These are phyloP conservation scores for Leptinotarsa undecemlineata DNA, from an alignment of 1,140 invertebrate genomes.

Conservation along the genomic window DNA sequence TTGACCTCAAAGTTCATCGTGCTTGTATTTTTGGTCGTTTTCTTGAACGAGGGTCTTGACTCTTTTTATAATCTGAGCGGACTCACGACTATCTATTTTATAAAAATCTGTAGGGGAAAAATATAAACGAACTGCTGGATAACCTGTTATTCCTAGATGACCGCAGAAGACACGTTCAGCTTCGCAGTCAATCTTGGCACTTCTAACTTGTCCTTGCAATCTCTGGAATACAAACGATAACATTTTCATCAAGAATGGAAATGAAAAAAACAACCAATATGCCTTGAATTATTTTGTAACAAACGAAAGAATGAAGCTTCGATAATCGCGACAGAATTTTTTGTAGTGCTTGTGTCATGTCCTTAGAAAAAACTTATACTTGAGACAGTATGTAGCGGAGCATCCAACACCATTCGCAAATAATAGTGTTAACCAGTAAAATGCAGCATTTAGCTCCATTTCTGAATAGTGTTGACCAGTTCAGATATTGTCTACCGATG, in stretches of 20 bases:
- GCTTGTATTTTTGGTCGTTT: conserved; percentile 29
- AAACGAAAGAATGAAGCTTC: too few relatives aligned
- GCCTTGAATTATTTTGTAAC: too few relatives aligned
- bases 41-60: conserved; percentile 42
- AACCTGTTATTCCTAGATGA: conserved; percentile 67
- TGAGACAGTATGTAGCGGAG: too few relatives aligned
- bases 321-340: too few relatives aligned
- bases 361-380: too few relatives aligned
- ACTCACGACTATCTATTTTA: conserved; percentile 42
- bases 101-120: conserved; percentile 42
- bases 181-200: conserved; percentile 83
- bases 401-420: too few relatives aligned
- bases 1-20: conserved; percentile 46
- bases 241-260: not conserved
- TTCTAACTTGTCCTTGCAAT: conserved; percentile 70
- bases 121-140: conserved; percentile 66
- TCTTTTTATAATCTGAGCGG: conserved; percentile 42
- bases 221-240: conserved; percentile 40
- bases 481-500: too few relatives aligned
- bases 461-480: too few relatives aligned
- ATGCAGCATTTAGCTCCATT: too few relatives aligned
- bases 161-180: conserved; percentile 74
- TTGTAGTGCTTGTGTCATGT: too few relatives aligned
- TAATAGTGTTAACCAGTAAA: too few relatives aligned
- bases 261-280: too few relatives aligned